phyloP scores from a whole-genome alignment of 2,113 vertebrate species.

The Silurus meridionalis region DNA sequence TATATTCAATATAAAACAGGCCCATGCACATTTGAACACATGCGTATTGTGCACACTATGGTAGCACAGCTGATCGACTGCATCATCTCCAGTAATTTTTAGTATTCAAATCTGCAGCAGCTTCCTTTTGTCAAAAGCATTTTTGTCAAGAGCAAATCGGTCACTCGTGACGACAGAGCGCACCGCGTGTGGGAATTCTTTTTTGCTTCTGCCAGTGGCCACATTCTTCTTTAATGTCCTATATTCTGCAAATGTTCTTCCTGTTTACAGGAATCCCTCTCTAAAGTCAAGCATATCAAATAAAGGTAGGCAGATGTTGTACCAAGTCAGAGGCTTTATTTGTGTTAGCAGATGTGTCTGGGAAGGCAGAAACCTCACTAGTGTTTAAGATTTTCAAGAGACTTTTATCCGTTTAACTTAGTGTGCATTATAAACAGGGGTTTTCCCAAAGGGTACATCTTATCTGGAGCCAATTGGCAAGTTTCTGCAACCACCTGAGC shows the following conservation, averaged over 20 bases:
- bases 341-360: not conserved
- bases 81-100: conserved; percentile 20
- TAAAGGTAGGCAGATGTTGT: conserved; percentile 30
- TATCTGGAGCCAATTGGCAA: conserved; percentile 24
- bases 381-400: conserved; percentile 13
- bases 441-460: not conserved
- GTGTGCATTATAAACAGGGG: conserved; percentile 17
- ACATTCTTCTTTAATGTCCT: conserved; percentile 46
- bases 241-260: conserved; percentile 39
- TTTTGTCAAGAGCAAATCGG: conserved; percentile 52
- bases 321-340: not conserved
- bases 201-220: conserved; percentile 25
- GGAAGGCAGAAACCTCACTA: not conserved
- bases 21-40: not conserved
- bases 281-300: conserved; percentile 38
- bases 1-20: not conserved
- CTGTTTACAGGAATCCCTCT: conserved; percentile 27
- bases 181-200: conserved; percentile 37
- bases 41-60: not conserved
- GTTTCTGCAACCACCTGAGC: not conserved
- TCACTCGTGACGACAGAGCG: conserved; percentile 48
- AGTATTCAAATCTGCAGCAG: conserved; percentile 30
- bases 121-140: conserved; percentile 44
- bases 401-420: conserved; percentile 4
- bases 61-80: not conserved